Base-by-base conservation (phyloP, 64 coral and sea anemone genomes). In the Stichodactyla helianthus region DNA sequence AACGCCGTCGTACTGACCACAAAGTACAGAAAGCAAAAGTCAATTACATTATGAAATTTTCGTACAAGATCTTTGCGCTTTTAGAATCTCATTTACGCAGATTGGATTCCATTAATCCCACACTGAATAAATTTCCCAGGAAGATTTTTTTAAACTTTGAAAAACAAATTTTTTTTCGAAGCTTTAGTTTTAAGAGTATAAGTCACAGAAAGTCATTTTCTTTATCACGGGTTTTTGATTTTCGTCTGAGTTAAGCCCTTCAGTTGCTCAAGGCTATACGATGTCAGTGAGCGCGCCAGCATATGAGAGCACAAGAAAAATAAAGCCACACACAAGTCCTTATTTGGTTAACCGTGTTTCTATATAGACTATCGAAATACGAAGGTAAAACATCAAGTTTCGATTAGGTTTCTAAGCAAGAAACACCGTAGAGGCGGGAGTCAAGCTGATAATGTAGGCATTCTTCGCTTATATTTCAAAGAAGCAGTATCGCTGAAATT, bases 401-500 rank as follows among this genome's bases (percentile, higher is more conserved):
- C 68, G 7, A 13, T 74, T 4, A 31, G 26, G 27, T 74, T 74
- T 74, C 12, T 11, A 13, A 11, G 68, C 6, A 31, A 23, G 12
- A 74, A 74, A 4, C 25, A 9, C 27, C 27, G 8, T 65, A 7
- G 19, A n/a, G 22, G 12, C 27, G 25, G 4, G 10, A 74, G 10
- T 58, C 14, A 74, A 31, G 6, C 25, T 2, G 10, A 44, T 3
- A 44, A 44, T 74, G 25, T n/a, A 68, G 63, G 63, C 19, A 68
- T 68, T 68, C 17, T 68, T 74, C 22, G n/a, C 7, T 31, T 74
- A 27, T 28, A 74, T 74, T 74, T 74, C 68, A 74, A 14, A 74
- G 0, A 31, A 74, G 52, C 78, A 81, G 50, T 81, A 81, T 81
- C 78, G 52, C 1, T 81, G 50, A 54, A 81, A 52, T 81, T 81